Conservation (phyloP, 1,140 invertebrate species). For the Ridgeia piscesae region DNA sequence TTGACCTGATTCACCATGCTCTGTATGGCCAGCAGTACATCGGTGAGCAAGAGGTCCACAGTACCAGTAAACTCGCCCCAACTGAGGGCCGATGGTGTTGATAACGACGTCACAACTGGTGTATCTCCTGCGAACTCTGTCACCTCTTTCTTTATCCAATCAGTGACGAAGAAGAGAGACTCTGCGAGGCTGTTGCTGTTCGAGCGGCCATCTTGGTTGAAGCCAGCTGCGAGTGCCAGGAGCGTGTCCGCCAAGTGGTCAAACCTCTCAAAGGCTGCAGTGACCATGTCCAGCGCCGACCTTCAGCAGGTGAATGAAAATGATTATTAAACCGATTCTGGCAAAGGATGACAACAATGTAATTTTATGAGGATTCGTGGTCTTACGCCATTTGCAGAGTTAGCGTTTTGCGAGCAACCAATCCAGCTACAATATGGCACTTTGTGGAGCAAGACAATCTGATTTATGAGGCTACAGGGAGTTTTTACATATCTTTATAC, state of each 20-base stretch:
- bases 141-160: slow-evolving; percentile 16
- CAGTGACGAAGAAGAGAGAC: neutral
- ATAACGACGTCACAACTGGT: neutral
- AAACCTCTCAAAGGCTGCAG: neutral
- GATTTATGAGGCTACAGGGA: too few species aligned
- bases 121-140: neutral
- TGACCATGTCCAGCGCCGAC: neutral
- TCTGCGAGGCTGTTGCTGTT: neutral
- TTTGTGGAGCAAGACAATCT: too few species aligned
- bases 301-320: neutral
- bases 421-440: too few species aligned
- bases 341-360: too few species aligned
- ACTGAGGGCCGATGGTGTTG: neutral
- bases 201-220: neutral
- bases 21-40: slow-evolving; percentile 40
- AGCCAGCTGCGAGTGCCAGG: neutral
- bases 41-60: slow-evolving; percentile 36
- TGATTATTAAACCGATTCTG: neutral
- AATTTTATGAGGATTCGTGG: too few species aligned
- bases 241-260: neutral
- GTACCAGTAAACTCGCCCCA: slow-evolving; percentile 4
- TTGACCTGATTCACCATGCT: slow-evolving; percentile 35
- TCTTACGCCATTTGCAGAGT: too few species aligned
- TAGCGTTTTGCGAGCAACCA: too few species aligned
- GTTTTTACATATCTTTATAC: too few species aligned